Evolutionary conservation across 2,113 vertebrate genomes (phyloP).

Genomic region (Equus przewalskii): DNA sequence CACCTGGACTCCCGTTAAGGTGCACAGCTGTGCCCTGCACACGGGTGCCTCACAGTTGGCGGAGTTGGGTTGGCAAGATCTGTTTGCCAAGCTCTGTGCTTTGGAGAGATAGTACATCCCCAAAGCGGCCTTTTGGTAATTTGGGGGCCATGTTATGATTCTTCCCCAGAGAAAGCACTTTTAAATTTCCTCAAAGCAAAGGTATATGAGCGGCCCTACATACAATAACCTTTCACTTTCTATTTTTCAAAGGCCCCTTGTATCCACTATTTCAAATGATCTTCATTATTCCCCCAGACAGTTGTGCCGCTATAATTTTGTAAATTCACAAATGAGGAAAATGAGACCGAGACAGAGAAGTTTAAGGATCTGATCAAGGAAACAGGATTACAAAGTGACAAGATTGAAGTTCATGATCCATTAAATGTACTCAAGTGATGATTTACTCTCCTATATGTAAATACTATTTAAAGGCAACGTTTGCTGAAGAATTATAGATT

Average conservation of each 20-base stretch:
- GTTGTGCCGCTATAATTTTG: too few species aligned
- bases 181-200: neutral
- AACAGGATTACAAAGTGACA: neutral
- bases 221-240: neutral
- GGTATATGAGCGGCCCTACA: fast-evolving
- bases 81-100: neutral
- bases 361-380: neutral
- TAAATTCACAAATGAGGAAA: neutral
- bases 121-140: neutral
- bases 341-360: neutral
- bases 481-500: neutral
- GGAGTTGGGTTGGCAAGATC: too few species aligned
- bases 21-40: neutral
- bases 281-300: neutral
- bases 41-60: fast-evolving
- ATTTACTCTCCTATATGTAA: neutral
- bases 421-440: neutral
- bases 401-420: neutral
- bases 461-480: neutral
- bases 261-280: too few species aligned
- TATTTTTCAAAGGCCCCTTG: neutral
- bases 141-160: neutral
- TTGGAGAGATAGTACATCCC: neutral
- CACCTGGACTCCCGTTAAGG: fast-evolving
- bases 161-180: neutral